A percentile compares a stretch with the other conserved stretches of the same genome.
Evolutionary conservation across 2,888 invertebrate genomes (phyloP).

Genomic region (Nematopogon swammerdamellus): DNA sequence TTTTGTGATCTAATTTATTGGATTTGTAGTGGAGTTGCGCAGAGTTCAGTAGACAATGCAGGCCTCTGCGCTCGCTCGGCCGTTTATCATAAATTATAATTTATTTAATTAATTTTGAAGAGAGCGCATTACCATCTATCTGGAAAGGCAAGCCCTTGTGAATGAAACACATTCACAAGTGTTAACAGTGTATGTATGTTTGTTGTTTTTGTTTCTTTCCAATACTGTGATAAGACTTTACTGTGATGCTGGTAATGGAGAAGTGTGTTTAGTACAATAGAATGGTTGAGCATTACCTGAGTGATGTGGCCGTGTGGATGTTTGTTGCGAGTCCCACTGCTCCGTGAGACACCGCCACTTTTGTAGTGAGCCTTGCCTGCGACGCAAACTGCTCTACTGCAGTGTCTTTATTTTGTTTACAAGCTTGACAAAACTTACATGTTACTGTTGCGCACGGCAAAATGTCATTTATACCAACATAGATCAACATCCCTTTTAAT

Average conservation of each 20-base stretch:
- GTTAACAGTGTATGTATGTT: neutral
- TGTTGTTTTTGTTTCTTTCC: neutral
- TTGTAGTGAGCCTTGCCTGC: no score
- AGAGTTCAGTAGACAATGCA: neutral
- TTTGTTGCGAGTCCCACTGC: no score
- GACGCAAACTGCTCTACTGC: no score
- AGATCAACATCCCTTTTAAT: no score
- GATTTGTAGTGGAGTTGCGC: neutral
- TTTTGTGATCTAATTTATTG: neutral
- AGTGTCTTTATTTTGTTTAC: no score
- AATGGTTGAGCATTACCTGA: neutral
- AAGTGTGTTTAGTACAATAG: neutral
- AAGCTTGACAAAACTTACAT: no score
- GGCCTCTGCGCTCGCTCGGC: neutral
- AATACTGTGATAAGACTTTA: neutral
- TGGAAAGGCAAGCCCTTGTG: neutral
- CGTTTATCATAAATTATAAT: neutral
- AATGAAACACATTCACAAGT: neutral
- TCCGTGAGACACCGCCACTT: no score
- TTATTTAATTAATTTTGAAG: neutral
- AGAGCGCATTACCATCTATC: neutral
- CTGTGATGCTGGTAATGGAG: neutral
- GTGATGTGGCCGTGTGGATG: neutral
- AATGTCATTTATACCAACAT: no score
- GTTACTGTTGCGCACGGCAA: no score